Conservation (phyloP, 2,888 invertebrate genomes). For the Arenicola marina region DNA sequence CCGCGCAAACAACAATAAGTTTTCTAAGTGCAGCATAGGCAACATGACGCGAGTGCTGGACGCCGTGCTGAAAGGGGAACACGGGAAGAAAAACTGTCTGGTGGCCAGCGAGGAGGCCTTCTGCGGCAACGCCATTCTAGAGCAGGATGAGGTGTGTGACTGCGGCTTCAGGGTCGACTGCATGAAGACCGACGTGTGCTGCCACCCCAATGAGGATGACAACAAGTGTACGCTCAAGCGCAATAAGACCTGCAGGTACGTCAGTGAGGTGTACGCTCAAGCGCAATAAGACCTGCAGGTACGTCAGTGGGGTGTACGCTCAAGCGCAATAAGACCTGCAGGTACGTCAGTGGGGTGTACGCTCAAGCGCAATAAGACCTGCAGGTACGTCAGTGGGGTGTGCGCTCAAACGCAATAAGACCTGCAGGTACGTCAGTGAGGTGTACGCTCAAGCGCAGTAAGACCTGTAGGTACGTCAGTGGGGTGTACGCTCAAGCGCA, state of each 20-base stretch:
- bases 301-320: constrained; percentile 18
- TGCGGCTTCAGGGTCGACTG: constrained; percentile 94
- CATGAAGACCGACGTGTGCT: constrained; percentile 71
- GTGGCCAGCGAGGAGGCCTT: constrained; percentile 86
- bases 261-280: constrained; percentile 21
- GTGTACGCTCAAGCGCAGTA: too few species aligned
- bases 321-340: constrained; percentile 19
- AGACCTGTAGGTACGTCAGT: too few species aligned
- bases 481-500: too few species aligned
- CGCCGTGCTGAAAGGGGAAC: constrained; percentile 79
- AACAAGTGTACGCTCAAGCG: constrained; percentile 36
- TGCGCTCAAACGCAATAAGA: too few species aligned
- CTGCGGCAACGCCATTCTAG: constrained; percentile 99
- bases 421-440: too few species aligned
- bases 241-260: constrained; percentile 27
- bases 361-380: constrained; percentile 12
- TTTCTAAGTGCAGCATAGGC: constrained; percentile 90
- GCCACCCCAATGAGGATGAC: constrained; percentile 67
- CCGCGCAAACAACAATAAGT: constrained; percentile 95
- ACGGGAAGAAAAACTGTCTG: constrained; percentile 82
- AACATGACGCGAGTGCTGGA: constrained; percentile 94
- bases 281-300: constrained; percentile 26
- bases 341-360: constrained; percentile 25
- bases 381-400: too few species aligned
- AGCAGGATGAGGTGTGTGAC: constrained; percentile 96